Evolutionary conservation across 2,797 vertebrate species (phyloP).

Genomic region (Masticophis lateralis): DNA sequence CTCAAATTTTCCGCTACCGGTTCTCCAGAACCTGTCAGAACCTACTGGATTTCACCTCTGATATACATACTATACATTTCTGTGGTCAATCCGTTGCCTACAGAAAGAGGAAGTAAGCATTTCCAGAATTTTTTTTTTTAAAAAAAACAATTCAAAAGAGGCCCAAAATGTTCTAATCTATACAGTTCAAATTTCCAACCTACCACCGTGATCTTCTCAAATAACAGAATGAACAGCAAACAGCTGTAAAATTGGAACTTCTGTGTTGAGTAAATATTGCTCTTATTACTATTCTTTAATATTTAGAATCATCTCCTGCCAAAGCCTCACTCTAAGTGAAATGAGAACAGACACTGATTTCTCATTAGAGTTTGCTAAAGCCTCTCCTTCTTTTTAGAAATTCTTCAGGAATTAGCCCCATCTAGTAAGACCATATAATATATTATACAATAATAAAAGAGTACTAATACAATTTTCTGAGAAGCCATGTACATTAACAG

Average conservation of each 20-base stretch:
- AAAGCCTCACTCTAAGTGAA: neutral
- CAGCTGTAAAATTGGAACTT: neutral
- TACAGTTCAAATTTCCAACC: neutral
- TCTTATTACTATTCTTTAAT: neutral
- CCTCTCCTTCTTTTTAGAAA: neutral
- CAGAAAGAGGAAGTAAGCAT: neutral
- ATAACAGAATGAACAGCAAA: slow-evolving; percentile 8
- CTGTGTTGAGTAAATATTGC: slow-evolving; percentile 6
- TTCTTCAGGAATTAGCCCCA: neutral
- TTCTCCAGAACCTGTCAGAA: no score
- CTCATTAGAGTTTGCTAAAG: neutral
- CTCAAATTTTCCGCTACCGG: no score
- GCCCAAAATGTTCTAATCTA: neutral
- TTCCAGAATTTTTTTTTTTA: neutral
- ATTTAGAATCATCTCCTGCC: neutral
- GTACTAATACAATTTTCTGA: neutral
- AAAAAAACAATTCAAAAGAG: neutral
- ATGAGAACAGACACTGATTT: neutral
- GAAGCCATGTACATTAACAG: neutral
- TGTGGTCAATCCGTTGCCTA: neutral
- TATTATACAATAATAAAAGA: neutral
- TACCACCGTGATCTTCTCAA: neutral
- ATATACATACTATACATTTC: neutral
- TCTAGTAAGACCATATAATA: neutral
- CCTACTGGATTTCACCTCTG: no score